Evolutionary conservation across 2,888 invertebrate genomes (phyloP), one percentile per base, ranked within the genome.

Genomic region (Phortica magna): DNA sequence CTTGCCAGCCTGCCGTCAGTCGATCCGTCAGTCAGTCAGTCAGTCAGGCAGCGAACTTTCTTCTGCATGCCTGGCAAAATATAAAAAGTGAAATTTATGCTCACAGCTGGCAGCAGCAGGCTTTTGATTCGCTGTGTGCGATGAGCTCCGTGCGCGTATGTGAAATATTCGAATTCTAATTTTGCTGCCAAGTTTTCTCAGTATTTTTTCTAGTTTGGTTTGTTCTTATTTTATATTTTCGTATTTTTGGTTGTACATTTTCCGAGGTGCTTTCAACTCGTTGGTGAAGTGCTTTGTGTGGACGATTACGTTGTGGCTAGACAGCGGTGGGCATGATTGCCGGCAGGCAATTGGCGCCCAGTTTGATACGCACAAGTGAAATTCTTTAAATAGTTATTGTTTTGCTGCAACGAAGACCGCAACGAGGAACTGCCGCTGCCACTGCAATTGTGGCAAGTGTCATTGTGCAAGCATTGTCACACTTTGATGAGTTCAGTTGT

Each of bases 41-140:
- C 31, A 55, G 55, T n/a, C n/a, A 61, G 22, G 7, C 17, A 22
- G 22, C 31, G 22, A 39, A 14, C 67, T 67, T 39, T 42, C 17
- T 42, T 67, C 39, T n/a, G 14, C 42, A 48, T 70, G 14, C 31
- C 31, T 31, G 17, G n/a, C 22, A 31, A 48, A 43, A 68, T 70
- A 79, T 79, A 81, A 84, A 82, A 83, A 83, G 83, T 80, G 80
- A 83, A 83, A 83, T 82, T 83, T 81, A 84, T 83, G 82, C 81
- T 78, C 81, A 83, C 89, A 89, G 85, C 87, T 88, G 89, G 87
- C 83, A 79, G 87, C 83, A 79, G 79, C 19, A 14, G 59, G 19
- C 61, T 39, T 22, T 5, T 17, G 68, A 9, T 48, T 43, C 17
- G 7, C 43, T 42, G 10, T 17, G 7, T 61, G 61, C 22, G 61